Evolutionary conservation across 53 echinoderm and acorn worm genomes (phyloP).

Genomic region (Zoroaster sp.): DNA sequence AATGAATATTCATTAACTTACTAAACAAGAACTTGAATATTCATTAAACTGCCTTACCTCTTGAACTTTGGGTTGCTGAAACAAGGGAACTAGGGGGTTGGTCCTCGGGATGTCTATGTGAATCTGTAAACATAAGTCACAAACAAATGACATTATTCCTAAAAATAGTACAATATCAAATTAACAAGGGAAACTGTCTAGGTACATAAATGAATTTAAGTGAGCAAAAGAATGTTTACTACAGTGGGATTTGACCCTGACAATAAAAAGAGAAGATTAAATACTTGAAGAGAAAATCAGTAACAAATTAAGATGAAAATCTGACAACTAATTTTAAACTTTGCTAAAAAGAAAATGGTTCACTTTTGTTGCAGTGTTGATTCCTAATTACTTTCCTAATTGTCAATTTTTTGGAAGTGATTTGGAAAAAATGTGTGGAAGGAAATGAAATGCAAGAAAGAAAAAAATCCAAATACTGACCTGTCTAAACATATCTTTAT

Average conservation of each 20-base stretch:
- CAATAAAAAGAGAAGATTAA: too few relatives aligned
- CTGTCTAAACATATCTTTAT: constrained; percentile 96
- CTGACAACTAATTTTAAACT: not conserved
- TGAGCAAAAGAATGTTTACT: too few relatives aligned
- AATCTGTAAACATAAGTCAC: constrained; percentile 67
- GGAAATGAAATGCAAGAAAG: too few relatives aligned
- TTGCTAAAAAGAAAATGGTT: not conserved
- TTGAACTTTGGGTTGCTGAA: constrained; percentile 89
- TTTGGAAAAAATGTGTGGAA: not conserved
- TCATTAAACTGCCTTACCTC: constrained; percentile 89
- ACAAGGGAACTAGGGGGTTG: constrained; percentile 94
- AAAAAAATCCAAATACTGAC: constrained; percentile 55
- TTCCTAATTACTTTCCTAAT: too few relatives aligned
- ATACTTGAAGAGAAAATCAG: too few relatives aligned
- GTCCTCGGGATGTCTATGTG: constrained; percentile 99
- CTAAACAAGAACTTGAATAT: too few relatives aligned
- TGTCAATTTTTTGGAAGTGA: not conserved
- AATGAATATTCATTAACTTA: too few relatives aligned
- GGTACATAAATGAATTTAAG: too few relatives aligned
- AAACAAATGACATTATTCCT: constrained; percentile 30
- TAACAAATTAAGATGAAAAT: not conserved
- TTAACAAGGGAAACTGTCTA: too few relatives aligned
- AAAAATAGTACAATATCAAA: not conserved
- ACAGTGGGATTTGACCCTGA: too few relatives aligned
- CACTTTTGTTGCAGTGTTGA: too few relatives aligned